Percentiles rank a stretch among this genome's conserved stretches.
These are phyloP conservation scores for Thamnaconus septentrionalis DNA, from an alignment of 2,113 vertebrate species.

Conservation along the genomic window DNA sequence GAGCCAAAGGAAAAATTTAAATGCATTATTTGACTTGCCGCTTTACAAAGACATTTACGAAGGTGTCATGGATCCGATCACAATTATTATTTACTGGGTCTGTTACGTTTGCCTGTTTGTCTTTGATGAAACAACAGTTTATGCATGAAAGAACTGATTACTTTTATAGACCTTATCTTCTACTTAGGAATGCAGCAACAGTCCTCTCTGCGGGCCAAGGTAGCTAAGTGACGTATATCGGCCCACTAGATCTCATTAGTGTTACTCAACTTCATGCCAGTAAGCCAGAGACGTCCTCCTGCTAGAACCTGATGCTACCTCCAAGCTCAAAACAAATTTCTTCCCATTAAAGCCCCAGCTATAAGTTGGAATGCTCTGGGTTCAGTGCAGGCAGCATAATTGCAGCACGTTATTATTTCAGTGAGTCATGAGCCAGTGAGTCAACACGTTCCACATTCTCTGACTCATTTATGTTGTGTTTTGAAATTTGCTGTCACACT, in stretches of 20 bases:
- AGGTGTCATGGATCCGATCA: not conserved
- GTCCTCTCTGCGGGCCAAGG: not conserved
- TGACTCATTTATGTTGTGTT: slow-evolving; percentile 5
- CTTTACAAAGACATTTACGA: not conserved
- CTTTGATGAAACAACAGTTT: too few relatives aligned
- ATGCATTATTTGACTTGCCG: slow-evolving; percentile 17
- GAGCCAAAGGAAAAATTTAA: slow-evolving; percentile 5
- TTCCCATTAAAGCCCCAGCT: too few relatives aligned
- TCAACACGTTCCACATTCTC: not conserved
- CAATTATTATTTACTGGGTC: not conserved
- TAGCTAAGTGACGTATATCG: slow-evolving; percentile 26
- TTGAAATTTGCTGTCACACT: slow-evolving; percentile 20
- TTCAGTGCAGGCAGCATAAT: not conserved
- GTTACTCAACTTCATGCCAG: not conserved
- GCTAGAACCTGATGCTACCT: not conserved
- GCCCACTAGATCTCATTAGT: slow-evolving; percentile 13
- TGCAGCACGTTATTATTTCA: not conserved
- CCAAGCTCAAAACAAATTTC: not conserved
- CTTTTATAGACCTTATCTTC: not conserved
- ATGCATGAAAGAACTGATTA: not conserved
- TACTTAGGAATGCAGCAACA: not conserved
- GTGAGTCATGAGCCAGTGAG: not conserved
- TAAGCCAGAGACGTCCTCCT: not conserved
- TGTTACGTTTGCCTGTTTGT: not conserved
- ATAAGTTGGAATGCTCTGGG: not conserved